Base-by-base conservation (phyloP, 2,113 vertebrate genomes). In the Lophotis ruficrista region DNA sequence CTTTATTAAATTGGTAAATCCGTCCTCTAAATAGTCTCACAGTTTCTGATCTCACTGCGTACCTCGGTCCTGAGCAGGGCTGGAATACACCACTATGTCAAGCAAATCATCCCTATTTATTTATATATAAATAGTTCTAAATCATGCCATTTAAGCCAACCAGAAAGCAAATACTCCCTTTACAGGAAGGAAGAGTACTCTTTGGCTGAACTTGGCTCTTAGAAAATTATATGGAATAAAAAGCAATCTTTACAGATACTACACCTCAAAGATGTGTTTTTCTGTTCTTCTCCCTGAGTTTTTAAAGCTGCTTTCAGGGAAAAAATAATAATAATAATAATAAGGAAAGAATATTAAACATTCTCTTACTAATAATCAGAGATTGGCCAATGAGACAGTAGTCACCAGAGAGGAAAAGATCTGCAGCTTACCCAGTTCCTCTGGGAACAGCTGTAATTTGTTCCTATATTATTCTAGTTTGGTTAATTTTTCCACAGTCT, bases 311-410 rank as follows among this genome's bases (percentile, higher is more conserved):
- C 18, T 37, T 56, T 70, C 22, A 28, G 17, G 17, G 8, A 8
- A 38, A 10, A 56, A 41, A n/a, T n/a, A n/a, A n/a, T n/a, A n/a
- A n/a, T n/a, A n/a, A n/a, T n/a, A 51, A 25, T 51, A 51, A 87
- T 66, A 97, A 92, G 87, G 87, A 94, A 92, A 89, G 93, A 88
- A 89, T 82, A 71, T 92, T 77, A 21, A 51, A 30, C 9, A 83
- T 54, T 79, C 41, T 45, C 83, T 89, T 94, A 76, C 81, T 88
- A 93, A 95, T 93, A 95, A 89, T 82, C 61, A 86, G 79, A 35
- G 65, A 41, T 4, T 85, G 58, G 56, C 64, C 70, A 89, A 81
- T 77, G 47, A 80, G 69, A 51, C 0, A 60, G 66, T 78, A 95
- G 88, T 96, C 89, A 89, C 71, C 78, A 83, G 83, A 66, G 85